Evolutionary conservation across 2,113 vertebrate species (phyloP).

Genomic region (Passerina amoena): DNA sequence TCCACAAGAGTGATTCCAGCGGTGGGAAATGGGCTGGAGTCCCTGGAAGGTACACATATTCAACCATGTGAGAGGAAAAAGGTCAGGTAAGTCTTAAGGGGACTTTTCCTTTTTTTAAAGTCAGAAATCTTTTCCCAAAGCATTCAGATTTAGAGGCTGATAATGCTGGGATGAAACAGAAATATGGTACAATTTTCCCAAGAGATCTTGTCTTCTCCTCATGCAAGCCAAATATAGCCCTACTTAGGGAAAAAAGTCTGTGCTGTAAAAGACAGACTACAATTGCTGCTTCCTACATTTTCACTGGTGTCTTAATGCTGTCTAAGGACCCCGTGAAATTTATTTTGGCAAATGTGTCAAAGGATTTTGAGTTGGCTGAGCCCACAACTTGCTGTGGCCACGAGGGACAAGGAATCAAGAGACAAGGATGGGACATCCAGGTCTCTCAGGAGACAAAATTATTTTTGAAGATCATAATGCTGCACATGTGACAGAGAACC

Average conservation of each 20-base stretch:
- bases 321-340: not conserved
- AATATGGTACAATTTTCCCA: not conserved
- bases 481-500: not conserved
- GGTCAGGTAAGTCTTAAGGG: not conserved
- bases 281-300: not conserved
- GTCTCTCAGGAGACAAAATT: not conserved
- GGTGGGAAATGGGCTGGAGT: not conserved
- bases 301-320: not conserved
- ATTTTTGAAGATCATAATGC: not conserved
- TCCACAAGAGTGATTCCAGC: not conserved
- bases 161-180: not conserved
- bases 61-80: not conserved
- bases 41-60: not conserved
- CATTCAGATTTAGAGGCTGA: not conserved
- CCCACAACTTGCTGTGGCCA: not conserved
- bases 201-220: not conserved
- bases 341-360: not conserved
- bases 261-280: not conserved
- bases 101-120: not conserved
- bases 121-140: not conserved
- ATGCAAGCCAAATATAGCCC: not conserved
- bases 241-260: not conserved
- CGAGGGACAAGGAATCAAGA: not conserved
- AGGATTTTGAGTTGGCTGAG: not conserved
- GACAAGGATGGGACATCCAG: rapidly evolving